Evolutionary conservation across 2,113 vertebrate species (phyloP).

Genomic region (Sinosuthora webbiana): DNA sequence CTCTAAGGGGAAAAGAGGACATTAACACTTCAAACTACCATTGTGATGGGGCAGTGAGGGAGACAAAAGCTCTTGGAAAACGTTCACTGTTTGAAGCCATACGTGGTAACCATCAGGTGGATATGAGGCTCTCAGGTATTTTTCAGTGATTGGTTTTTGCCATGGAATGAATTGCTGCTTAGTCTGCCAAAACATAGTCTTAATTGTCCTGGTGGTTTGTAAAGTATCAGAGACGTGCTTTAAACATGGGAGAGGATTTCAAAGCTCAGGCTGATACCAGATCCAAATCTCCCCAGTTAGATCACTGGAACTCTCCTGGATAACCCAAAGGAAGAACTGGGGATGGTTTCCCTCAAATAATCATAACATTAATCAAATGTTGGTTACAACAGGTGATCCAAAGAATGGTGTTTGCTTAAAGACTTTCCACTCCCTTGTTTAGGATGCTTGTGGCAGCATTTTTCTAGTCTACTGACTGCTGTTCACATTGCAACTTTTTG

Average conservation of each 20-base stretch:
- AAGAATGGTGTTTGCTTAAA: background rate
- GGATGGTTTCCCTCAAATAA: background rate
- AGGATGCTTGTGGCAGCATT: background rate
- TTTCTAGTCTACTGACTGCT: background rate
- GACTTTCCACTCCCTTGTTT: background rate
- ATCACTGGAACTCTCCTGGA: background rate
- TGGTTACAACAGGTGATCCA: background rate
- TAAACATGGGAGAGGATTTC: background rate
- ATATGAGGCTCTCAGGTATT: background rate
- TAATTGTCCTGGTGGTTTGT: background rate
- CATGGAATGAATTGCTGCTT: background rate
- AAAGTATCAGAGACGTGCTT: background rate
- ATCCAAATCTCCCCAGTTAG: background rate
- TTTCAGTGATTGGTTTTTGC: background rate
- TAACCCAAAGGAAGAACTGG: background rate
- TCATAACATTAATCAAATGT: background rate
- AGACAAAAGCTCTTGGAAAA: background rate
- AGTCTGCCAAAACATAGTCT: background rate
- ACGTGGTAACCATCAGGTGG: background rate
- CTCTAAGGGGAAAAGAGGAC: background rate
- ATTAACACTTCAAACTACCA: background rate
- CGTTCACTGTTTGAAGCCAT: background rate
- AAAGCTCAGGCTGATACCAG: background rate
- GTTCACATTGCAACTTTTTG: background rate
- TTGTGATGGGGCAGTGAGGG: background rate